phyloP scores from a whole-genome alignment of 2,797 vertebrate genomes.

The Platyrinchus mystaceus region DNA sequence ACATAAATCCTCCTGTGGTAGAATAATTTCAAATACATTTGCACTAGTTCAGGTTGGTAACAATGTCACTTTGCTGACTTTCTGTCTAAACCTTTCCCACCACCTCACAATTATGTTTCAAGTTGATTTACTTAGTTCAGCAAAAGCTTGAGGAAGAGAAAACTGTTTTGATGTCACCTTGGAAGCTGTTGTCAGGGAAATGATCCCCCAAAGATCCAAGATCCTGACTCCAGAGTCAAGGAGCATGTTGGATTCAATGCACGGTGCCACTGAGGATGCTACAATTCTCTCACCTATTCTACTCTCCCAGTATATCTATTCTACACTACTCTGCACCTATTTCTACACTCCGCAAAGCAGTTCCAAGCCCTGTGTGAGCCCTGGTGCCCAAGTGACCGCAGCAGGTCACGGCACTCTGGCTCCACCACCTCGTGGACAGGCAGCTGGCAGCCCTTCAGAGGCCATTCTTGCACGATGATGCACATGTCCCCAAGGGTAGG shows the following conservation, averaged over 20 bases:
- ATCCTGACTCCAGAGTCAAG: not conserved
- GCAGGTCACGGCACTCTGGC: fast-evolving
- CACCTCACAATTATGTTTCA: not conserved
- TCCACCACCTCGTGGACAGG: not conserved
- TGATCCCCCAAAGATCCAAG: fast-evolving
- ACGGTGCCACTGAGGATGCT: not conserved
- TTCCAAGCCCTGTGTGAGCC: not conserved
- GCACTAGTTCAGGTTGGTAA: not conserved
- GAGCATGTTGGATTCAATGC: not conserved
- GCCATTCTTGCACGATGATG: slow-evolving; percentile 39
- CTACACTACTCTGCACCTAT: not conserved
- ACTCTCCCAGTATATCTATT: not conserved
- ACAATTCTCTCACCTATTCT: not conserved
- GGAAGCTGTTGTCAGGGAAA: not conserved
- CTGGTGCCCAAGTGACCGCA: not conserved
- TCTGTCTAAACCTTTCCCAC: not conserved
- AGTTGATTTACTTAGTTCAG: not conserved
- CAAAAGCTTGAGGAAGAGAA: not conserved
- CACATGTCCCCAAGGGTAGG: not conserved
- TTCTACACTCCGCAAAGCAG: not conserved
- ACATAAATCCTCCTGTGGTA: not conserved
- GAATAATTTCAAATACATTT: not conserved
- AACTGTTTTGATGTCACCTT: not conserved
- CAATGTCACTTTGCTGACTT: not conserved
- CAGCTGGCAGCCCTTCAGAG: slow-evolving; percentile 55